A percentile compares a stretch with the other conserved stretches of the same genome.
Conservation (phyloP, 1,140 invertebrate species). For the Pectinophora gossypiella region DNA sequence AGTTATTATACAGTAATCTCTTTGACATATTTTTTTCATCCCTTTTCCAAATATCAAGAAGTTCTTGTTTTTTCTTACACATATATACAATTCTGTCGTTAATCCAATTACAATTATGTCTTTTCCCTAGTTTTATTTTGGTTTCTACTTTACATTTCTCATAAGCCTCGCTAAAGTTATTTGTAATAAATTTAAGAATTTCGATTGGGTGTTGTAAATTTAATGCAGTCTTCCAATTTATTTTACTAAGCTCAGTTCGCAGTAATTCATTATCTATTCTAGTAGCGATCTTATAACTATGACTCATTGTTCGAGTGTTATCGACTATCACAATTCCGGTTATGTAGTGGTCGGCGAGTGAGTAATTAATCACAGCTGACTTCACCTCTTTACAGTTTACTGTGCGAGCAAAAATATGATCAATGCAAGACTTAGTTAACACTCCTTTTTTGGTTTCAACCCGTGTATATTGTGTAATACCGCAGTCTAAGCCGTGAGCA, state of each 20-base stretch:
- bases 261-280: neutral
- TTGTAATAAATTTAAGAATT: constrained; percentile 1
- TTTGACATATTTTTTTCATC: constrained; percentile 3
- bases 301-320: no score
- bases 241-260: neutral
- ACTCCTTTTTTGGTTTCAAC: neutral
- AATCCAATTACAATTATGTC: neutral
- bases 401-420: neutral
- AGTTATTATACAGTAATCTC: constrained; percentile 2
- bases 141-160: constrained; percentile 2
- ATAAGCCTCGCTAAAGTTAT: constrained; percentile 3
- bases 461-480: neutral
- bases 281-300: no score
- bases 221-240: neutral
- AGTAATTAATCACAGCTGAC: neutral
- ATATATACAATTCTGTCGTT: neutral
- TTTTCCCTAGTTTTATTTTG: constrained; percentile 5
- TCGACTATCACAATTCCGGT: neutral
- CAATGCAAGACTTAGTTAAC: neutral
- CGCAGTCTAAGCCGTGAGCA: neutral
- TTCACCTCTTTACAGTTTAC: neutral
- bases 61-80: neutral
- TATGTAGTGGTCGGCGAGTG: neutral
- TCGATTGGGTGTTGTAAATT: neutral
- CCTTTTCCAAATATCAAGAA: neutral